A percentile compares a stretch with the other conserved stretches of the same genome.
Conservation (phyloP, 64 coral and sea anemone species). For the Acropora yongei region DNA sequence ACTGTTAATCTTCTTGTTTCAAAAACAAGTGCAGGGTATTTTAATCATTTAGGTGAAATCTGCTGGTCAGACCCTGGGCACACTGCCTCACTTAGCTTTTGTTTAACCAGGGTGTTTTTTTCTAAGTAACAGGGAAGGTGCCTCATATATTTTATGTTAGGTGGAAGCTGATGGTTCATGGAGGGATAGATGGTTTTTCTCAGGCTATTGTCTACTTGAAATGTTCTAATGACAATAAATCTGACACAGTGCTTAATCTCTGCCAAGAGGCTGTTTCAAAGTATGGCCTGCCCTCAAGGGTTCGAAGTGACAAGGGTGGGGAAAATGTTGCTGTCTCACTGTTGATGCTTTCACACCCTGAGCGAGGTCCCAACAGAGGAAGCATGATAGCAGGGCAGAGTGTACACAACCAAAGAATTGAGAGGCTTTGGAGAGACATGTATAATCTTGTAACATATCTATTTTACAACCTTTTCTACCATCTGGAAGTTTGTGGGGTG, state of each 20-base stretch:
- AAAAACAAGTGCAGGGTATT: no score
- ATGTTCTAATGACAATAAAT: neutral
- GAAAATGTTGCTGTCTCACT: conserved; percentile 40
- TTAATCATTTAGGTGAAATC: neutral
- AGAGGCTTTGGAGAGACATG: conserved; percentile 44
- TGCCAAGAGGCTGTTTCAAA: conserved; percentile 38
- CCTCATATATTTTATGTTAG: neutral
- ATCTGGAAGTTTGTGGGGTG: conserved; percentile 59
- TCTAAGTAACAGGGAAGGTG: neutral
- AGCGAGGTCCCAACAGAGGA: neutral
- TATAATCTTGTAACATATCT: conserved; percentile 37
- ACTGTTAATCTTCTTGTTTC: no score
- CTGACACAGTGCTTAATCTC: neutral
- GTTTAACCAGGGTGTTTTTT: neutral
- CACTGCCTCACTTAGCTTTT: neutral
- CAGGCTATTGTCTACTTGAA: neutral
- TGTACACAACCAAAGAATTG: neutral
- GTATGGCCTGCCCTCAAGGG: conserved; percentile 41
- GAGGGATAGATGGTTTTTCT: neutral
- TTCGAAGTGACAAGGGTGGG: conserved; percentile 33
- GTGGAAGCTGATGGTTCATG: no score
- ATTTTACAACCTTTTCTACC: conserved; percentile 40
- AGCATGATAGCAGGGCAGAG: conserved; percentile 43
- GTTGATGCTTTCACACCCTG: conserved; percentile 25
- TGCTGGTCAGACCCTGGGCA: neutral